Evolutionary conservation across 2,113 vertebrate species (phyloP), one percentile per base, ranked within the genome.

Genomic region (Caracal caracal): DNA sequence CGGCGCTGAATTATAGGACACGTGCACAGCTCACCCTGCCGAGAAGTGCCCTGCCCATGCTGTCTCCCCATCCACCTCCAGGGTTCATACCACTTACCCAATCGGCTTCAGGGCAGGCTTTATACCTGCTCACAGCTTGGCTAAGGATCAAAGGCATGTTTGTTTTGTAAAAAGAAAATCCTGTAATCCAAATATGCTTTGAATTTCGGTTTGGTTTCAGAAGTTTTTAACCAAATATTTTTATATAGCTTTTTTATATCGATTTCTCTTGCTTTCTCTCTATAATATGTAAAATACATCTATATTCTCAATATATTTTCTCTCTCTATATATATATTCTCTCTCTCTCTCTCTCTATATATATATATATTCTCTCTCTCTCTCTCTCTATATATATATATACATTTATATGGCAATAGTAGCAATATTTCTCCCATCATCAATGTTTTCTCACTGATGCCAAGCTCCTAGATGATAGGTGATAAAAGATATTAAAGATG

Each of bases 101-200:
- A 53, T 49, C 35, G 20, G 13, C 92, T 70, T 13, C 28, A 12
- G 22, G n/a, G 30, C 19, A 65, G 49, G n/a, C 37, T 90, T 87
- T 61, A 12, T 28, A 76, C 80, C 76, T 92, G 90, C 47, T 86
- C 37, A 51, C 30, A 61, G 93, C 35, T 47, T 75, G 76, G 49
- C 63, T 51, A 66, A 65, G 49, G 80, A 94, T 51, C 88, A 79
- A 47, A 95, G 51, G 80, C 43, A 40, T 59, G 79, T 89, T 95
- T 84, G 37, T n/a, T 93, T 93, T 71, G 20, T 56, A 86, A 89
- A 19, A 95, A 93, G 53, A 87, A n/a, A 76, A 83, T 76, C 22
- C 47, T 81, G 87, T 76, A 88, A 76, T 49, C 12, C 73, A 90
- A 97, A 81, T 65, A 47, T 6, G 37, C 10, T 37, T 87, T 65